Base-by-base conservation (phyloP, 64 coral and sea anemone genomes). In the Montipora efflorescens region DNA sequence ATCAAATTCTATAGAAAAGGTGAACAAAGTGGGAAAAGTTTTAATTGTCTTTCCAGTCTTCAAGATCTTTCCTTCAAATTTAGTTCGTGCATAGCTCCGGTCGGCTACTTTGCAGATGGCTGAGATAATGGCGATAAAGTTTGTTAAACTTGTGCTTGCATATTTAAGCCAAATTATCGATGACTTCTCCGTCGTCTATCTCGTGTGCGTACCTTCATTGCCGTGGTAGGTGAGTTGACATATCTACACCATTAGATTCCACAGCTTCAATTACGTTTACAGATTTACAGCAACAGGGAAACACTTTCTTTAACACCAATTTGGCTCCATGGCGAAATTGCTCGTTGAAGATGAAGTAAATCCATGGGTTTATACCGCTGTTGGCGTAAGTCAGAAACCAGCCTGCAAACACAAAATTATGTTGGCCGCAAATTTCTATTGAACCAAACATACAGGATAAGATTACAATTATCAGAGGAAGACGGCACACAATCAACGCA, bases 311-410 rank as follows among this genome's bases (percentile, higher is more conserved):
- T 10, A 84, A 47, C 25, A 84, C 5, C 4, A 84, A 19, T 15
- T 28, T 67, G 13, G 81, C 61, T 47, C 81, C 81, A 4, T 84
- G 81, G 18, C 81, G 81, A 47, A 84, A 84, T 47, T 68, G 58
- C 23, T 84, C 57, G 53, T 49, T 79, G 10, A 90, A 79, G 4
- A 90, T 90, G 8, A 79, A 79, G 66, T 93, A 93, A 14, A 93
- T 87, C 73, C 48, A 79, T 1, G 91, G 91, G 67, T 93, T 93
- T 23, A 83, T 59, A 0, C 25, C 74, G 20, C 70, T 80, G 53
- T 78, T 93, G 4, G 75, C 3, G 16, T 23, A 77, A 15, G 72
- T 87, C 28, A 93, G 74, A 13, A 93, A 58, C 62, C 45, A 84
- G 7, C 68, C 19, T 0, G 67, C 45, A 14, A 85, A 50, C 7